Base-by-base conservation (phyloP, 2,797 vertebrate genomes). In the Tympanoctomys barrerae region DNA sequence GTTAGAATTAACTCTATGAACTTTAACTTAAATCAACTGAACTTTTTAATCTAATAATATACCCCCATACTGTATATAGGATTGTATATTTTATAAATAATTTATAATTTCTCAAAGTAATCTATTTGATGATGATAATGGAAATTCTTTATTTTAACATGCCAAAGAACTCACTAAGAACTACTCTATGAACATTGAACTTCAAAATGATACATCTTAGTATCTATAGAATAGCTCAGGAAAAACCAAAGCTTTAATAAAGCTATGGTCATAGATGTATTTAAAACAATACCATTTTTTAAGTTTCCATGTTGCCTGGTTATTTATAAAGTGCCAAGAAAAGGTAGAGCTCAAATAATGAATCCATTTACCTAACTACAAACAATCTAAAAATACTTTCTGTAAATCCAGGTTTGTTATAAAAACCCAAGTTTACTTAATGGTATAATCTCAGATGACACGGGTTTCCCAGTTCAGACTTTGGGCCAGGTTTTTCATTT, bases 191-290 rank as follows among this genome's bases (percentile, higher is more conserved):
- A 78, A 79, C 77, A 84, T 14, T 89, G 52, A 96, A 59, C 54
- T 91, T 91, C 33, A 91, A 95, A 89, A 49, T 54, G 54, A 81
- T 2, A 42, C 10, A 84, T 94, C 92, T 92, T 89, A 75, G 83
- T 84, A 80, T 7, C 31, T 14, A 28, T 89, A 95, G 28, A 22
- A 91, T 26, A 66, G 68, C 26, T 87, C 26, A 90, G 21, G 26
- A 87, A 90, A 89, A 91, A 61, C 68, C 36, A 57, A 42, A 66
- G 7, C 13, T 73, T 94, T 91, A 89, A 78, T 79, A 42, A 91
- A 91, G 11, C 26, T 70, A 61, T 8, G 73, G 16, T 73, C 95
- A 19, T 83, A 79, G 33, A 46, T 24, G 2, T 52, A 3, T 61
- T 89, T 33, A 46, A 90, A 77, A 88, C 7, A 3, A 31, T 21